These are phyloP conservation scores for Heterochromis multidens DNA, from an alignment of 2,113 vertebrate species.

Conservation along the genomic window DNA sequence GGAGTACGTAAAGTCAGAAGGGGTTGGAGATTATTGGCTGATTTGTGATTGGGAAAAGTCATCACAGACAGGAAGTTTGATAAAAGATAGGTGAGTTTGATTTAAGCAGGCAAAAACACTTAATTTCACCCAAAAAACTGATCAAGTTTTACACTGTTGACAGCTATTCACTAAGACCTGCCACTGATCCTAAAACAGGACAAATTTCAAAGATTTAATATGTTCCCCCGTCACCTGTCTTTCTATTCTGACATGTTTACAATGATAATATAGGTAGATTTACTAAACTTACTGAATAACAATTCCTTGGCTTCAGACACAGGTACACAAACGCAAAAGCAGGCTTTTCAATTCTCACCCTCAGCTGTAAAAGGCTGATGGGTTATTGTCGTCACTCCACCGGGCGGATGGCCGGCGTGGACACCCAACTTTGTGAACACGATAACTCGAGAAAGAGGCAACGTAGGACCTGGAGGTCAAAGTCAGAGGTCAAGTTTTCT, in stretches of 20 bases:
- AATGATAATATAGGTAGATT: not conserved
- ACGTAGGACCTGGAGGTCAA: too few species aligned
- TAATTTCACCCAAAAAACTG: not conserved
- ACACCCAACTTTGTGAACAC: too few species aligned
- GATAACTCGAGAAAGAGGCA: too few species aligned
- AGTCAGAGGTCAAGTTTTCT: too few species aligned
- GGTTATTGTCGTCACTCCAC: too few species aligned
- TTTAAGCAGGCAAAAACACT: not conserved
- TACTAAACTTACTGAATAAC: not conserved
- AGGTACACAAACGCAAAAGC: not conserved
- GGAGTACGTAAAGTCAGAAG: not conserved
- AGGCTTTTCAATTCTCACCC: too few species aligned
- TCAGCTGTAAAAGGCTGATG: too few species aligned
- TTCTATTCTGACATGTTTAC: not conserved
- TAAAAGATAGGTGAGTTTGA: not conserved
- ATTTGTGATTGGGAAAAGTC: not conserved
- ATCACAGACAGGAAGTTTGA: not conserved
- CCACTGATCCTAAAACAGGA: not conserved
- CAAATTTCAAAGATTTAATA: not conserved
- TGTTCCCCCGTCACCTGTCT: not conserved
- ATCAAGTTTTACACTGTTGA: not conserved
- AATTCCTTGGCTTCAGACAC: not conserved
- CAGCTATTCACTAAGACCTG: not conserved
- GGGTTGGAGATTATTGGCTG: not conserved
- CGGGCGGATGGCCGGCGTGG: too few species aligned